A percentile compares a stretch with the other conserved stretches of the same genome.
Evolutionary conservation across 2,888 invertebrate species (phyloP).

Genomic region (Nebria salina): DNA sequence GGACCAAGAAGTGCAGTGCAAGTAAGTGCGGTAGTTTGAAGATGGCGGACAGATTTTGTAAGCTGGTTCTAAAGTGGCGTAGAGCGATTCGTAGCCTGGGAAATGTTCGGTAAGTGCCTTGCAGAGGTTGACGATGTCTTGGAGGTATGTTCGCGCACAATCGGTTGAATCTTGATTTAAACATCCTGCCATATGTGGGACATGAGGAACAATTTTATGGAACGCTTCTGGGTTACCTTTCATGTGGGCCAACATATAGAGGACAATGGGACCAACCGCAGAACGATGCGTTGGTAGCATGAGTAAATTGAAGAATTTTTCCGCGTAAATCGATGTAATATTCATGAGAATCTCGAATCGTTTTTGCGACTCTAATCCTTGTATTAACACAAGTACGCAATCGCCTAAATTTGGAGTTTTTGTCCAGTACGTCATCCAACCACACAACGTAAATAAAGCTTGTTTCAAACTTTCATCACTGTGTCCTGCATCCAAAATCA

Average conservation of each 20-base stretch:
- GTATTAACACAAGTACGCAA: slow-evolving; percentile 75
- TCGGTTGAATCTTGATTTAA: slow-evolving; percentile 70
- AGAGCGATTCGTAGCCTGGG: slow-evolving; percentile 58
- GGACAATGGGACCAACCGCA: slow-evolving; percentile 67
- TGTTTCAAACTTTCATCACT: slow-evolving; percentile 68
- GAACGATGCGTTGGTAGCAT: slow-evolving; percentile 67
- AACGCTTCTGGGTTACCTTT: slow-evolving; percentile 71
- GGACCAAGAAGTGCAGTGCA: slow-evolving; percentile 60
- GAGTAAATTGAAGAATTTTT: slow-evolving; percentile 68
- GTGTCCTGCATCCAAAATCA: slow-evolving; percentile 59
- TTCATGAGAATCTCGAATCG: slow-evolving; percentile 65
- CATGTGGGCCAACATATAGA: slow-evolving; percentile 71
- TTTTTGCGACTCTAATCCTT: slow-evolving; percentile 66
- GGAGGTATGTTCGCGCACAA: slow-evolving; percentile 62
- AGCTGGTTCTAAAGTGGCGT: slow-evolving; percentile 57
- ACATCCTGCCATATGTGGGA: slow-evolving; percentile 64
- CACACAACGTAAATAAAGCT: slow-evolving; percentile 72
- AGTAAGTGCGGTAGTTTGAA: slow-evolving; percentile 55
- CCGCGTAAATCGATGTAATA: slow-evolving; percentile 70
- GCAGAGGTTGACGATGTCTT: slow-evolving; percentile 71
- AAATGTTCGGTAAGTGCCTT: slow-evolving; percentile 66
- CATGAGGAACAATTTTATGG: slow-evolving; percentile 67
- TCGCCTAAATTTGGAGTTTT: slow-evolving; percentile 71
- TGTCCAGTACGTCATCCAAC: slow-evolving; percentile 74
- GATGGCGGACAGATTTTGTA: slow-evolving; percentile 57